Percentiles rank a stretch among this genome's conserved stretches.
Evolutionary conservation across 2,113 vertebrate genomes (phyloP).

Genomic region (Meriones unguiculatus): DNA sequence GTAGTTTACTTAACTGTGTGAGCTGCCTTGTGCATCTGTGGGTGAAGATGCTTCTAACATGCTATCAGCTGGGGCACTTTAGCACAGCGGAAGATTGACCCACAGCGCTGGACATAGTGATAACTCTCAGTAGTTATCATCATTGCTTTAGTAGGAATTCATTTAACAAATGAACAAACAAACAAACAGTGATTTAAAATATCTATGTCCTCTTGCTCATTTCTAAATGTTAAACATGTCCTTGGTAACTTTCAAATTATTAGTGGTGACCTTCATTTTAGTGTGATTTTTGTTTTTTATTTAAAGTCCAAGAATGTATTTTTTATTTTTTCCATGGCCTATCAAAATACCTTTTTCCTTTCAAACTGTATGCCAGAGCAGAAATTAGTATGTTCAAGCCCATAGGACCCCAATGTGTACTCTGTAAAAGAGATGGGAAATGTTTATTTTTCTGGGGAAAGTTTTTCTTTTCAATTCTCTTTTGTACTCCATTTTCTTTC

Average conservation of each 20-base stretch:
- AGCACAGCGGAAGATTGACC: background rate
- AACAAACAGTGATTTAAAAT: slow-evolving; percentile 61
- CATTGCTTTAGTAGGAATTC: background rate
- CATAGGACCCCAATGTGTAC: background rate
- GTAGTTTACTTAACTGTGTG: background rate
- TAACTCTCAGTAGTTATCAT: background rate
- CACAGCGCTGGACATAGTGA: background rate
- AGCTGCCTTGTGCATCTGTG: background rate
- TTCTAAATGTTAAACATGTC: slow-evolving; percentile 87
- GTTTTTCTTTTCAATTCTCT: background rate
- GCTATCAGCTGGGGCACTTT: background rate
- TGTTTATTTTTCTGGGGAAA: background rate
- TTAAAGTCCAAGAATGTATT: background rate
- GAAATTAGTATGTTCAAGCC: background rate
- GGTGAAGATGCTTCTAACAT: background rate
- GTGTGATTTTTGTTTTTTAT: background rate
- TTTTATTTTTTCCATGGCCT: background rate
- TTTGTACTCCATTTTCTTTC: background rate
- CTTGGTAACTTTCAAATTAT: slow-evolving; percentile 88
- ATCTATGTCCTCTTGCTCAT: slow-evolving; percentile 51
- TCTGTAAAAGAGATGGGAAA: background rate
- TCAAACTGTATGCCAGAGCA: background rate
- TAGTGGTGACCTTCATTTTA: slow-evolving; percentile 87
- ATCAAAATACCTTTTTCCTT: background rate
- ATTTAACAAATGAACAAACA: slow-evolving; percentile 72